Conservation (phyloP, 2,113 vertebrate species). For the Agapornis roseicollis region DNA sequence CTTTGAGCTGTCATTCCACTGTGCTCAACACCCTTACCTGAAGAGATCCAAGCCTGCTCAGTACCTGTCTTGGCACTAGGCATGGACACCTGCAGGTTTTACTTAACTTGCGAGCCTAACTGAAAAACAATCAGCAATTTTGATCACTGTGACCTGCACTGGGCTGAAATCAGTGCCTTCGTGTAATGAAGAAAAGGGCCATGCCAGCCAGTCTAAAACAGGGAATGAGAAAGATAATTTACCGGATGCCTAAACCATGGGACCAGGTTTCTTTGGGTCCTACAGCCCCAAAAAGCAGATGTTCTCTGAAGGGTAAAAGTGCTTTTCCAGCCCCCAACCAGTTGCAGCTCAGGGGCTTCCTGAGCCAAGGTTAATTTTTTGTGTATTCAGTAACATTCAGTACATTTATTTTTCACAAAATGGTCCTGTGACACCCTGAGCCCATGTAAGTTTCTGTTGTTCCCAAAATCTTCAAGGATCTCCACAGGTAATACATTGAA, state of each 20-base stretch:
- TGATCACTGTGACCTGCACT: background rate
- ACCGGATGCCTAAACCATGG: fast-evolving
- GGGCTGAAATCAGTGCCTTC: background rate
- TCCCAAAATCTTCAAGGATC: too few relatives aligned
- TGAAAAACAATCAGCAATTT: background rate
- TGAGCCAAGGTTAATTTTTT: background rate
- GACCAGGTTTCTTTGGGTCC: background rate
- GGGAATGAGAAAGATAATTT: background rate
- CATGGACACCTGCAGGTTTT: background rate
- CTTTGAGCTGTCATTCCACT: fast-evolving
- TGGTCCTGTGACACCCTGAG: background rate
- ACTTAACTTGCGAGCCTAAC: fast-evolving
- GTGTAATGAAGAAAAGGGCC: background rate
- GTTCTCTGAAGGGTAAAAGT: background rate
- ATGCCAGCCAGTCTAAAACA: background rate
- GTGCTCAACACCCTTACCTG: background rate
- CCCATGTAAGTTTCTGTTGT: background rate
- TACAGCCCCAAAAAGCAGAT: background rate
- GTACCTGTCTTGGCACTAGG: background rate
- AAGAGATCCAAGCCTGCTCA: background rate
- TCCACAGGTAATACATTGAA: background rate
- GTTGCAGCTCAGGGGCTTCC: background rate
- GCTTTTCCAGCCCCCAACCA: background rate
- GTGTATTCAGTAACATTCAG: background rate
- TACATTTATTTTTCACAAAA: background rate